A percentile compares a stretch with the other conserved stretches of the same genome.
phyloP scores from a whole-genome alignment of 2,888 invertebrate genomes.

The Argyresthia albistria region DNA sequence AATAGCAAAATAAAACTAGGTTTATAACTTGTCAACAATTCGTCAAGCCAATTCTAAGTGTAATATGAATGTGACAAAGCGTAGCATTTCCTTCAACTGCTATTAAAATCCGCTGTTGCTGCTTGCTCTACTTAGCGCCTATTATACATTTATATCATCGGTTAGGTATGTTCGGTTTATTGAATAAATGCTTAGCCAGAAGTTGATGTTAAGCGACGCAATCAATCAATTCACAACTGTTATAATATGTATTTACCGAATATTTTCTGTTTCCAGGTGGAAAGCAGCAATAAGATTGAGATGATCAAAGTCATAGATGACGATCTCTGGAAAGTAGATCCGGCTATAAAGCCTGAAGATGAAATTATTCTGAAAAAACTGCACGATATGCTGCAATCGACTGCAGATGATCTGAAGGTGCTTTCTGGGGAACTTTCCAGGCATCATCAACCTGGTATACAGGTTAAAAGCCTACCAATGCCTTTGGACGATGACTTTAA shows the following conservation, averaged over 20 bases:
- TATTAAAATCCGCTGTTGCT: too few species aligned
- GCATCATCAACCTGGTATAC: slow-evolving; percentile 42
- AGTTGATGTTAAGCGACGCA: too few species aligned
- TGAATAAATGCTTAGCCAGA: too few species aligned
- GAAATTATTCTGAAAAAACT: slow-evolving; percentile 54
- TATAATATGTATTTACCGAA: not conserved
- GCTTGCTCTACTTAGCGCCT: not conserved
- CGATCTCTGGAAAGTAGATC: slow-evolving; percentile 55
- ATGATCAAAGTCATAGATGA: slow-evolving; percentile 59
- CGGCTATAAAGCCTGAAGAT: slow-evolving; percentile 56
- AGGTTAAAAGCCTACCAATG: slow-evolving; percentile 38
- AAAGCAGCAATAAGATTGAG: slow-evolving; percentile 58
- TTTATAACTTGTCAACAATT: too few species aligned
- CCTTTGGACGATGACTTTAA: slow-evolving; percentile 63
- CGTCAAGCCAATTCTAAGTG: too few species aligned
- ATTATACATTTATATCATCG: not conserved
- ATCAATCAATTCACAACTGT: not conserved
- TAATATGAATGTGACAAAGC: too few species aligned
- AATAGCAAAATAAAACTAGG: too few species aligned
- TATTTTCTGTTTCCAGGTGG: slow-evolving; percentile 21
- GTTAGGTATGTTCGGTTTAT: not conserved
- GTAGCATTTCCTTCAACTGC: too few species aligned
- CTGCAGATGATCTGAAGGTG: slow-evolving; percentile 58
- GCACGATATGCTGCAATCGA: slow-evolving; percentile 61
- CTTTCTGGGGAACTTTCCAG: slow-evolving; percentile 52